Base-by-base conservation (phyloP, 2,113 vertebrate genomes). In the Rhipidura dahli region DNA sequence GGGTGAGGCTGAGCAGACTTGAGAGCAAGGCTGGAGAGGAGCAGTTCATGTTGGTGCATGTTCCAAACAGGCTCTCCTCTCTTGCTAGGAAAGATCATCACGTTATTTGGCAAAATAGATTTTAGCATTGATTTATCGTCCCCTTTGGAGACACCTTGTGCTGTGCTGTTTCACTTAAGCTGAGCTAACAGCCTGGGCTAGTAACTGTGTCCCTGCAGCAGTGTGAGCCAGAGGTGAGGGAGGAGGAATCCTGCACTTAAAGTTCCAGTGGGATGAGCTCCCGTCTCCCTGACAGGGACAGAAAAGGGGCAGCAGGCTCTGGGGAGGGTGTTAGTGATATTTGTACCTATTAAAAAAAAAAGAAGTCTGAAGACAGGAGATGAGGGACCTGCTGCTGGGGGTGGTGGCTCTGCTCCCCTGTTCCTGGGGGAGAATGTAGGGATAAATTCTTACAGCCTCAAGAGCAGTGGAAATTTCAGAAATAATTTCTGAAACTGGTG, bases 401-500 rank as follows among this genome's bases (percentile, higher is more conserved):
- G 10, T 26, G 78, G 45, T 35, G 77, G 51, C 50, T 90, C n/a
- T 3, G 3, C 54, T 83, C 51, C 35, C 17, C 69, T 47, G 40
- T 44, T 60, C 88, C 90, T 23, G 51, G 16, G 22, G 51, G 37
- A 19, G 54, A 87, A 89, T 17, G 77, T 44, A 35, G 35, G 59
- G 93, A 91, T 94, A 75, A 81, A 94, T 90, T 35, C 49, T 81
- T 78, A 33, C 9, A 24, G 39, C 72, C 93, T 81, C 40, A 28
- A 65, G 60, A 51, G 45, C 84, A 70, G 83, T 60, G 54, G 66
- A 70, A 93, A 80, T 60, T 86, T 94, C 91, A 84, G 94, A 94
- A 94, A 96, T 93, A 24, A 75, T 81, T 94, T 94, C 64, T 86
- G 94, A 80, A 96, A 83, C 83, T 60, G 91, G 83, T 90, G 93